These are phyloP conservation scores for Triplophysa rosa DNA, from an alignment of 2,113 vertebrate genomes.

Conservation along the genomic window DNA sequence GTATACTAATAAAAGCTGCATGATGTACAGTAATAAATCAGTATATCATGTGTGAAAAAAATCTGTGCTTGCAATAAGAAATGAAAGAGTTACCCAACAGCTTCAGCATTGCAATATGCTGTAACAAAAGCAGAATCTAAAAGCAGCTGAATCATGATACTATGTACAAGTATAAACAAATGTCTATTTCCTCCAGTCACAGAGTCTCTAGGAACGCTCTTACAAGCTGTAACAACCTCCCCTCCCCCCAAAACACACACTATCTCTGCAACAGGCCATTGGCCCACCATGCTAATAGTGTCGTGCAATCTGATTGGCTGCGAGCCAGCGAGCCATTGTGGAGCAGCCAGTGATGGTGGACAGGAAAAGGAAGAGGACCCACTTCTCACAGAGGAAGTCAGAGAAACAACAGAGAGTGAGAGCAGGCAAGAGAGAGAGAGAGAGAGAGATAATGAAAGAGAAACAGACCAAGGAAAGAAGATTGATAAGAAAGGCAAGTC, in stretches of 20 bases:
- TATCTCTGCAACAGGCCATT: slow-evolving; percentile 59
- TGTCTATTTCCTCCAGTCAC: slow-evolving; percentile 34
- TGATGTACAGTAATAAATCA: background rate
- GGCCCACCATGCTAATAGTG: slow-evolving; percentile 64
- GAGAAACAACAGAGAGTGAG: slow-evolving; percentile 78
- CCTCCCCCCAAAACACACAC: slow-evolving; percentile 45
- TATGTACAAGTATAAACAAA: slow-evolving; percentile 40
- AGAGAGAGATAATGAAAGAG: slow-evolving; percentile 18
- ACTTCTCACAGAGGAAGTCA: slow-evolving; percentile 86
- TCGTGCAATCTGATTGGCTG: slow-evolving; percentile 77
- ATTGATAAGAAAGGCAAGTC: slow-evolving; percentile 13
- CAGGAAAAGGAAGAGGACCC: slow-evolving; percentile 92
- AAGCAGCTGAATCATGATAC: slow-evolving; percentile 40
- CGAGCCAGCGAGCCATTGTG: slow-evolving; percentile 79
- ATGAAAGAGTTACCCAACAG: background rate
- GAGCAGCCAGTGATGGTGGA: slow-evolving; percentile 75
- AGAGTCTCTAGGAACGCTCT: slow-evolving; percentile 12
- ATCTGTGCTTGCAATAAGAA: background rate
- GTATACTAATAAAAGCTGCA: background rate
- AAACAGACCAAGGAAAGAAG: background rate
- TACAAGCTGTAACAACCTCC: slow-evolving; percentile 31
- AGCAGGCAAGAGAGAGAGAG: slow-evolving; percentile 38
- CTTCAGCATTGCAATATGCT: background rate
- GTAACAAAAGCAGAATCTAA: slow-evolving; percentile 1
- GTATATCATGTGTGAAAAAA: background rate